Conservation (phyloP, 2,888 invertebrate species). For the Tachina grossa region DNA sequence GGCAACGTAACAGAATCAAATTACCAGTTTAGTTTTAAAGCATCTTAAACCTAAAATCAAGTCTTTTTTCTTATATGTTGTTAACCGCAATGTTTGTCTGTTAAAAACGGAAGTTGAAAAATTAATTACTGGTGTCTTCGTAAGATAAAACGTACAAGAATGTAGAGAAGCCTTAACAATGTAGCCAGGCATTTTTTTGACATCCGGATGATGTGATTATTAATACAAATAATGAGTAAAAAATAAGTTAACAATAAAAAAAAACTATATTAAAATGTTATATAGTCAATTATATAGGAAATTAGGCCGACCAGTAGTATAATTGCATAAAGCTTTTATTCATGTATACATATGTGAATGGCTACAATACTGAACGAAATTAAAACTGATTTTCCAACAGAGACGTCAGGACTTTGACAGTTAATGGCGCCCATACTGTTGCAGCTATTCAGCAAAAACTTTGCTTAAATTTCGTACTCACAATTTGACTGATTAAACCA, state of each 20-base stretch:
- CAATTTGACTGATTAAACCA: too few species aligned
- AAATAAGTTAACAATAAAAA: neutral
- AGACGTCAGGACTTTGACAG: too few species aligned
- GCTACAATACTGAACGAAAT: too few species aligned
- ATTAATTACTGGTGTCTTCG: conserved; percentile 60
- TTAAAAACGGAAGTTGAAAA: conserved; percentile 68
- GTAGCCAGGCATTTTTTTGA: conserved; percentile 48
- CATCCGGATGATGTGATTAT: conserved; percentile 55
- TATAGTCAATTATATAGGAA: neutral
- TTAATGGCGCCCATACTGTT: too few species aligned
- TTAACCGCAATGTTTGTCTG: conserved; percentile 55
- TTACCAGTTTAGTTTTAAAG: conserved; percentile 59
- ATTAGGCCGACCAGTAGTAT: neutral
- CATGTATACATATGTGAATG: too few species aligned
- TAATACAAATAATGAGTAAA: conserved; percentile 11
- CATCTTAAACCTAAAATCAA: conserved; percentile 57
- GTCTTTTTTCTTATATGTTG: neutral
- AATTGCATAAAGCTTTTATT: neutral
- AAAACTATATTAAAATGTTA: neutral
- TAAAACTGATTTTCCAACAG: too few species aligned
- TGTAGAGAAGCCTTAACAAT: conserved; percentile 60
- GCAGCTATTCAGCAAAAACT: too few species aligned
- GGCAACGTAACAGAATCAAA: conserved; percentile 53
- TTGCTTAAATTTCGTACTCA: too few species aligned
- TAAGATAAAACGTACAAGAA: conserved; percentile 45